A percentile compares a stretch with the other conserved stretches of the same genome.
These are phyloP conservation scores for Steinernema carpocapsae DNA, from an alignment of 2,888 invertebrate genomes.

Conservation along the genomic window DNA sequence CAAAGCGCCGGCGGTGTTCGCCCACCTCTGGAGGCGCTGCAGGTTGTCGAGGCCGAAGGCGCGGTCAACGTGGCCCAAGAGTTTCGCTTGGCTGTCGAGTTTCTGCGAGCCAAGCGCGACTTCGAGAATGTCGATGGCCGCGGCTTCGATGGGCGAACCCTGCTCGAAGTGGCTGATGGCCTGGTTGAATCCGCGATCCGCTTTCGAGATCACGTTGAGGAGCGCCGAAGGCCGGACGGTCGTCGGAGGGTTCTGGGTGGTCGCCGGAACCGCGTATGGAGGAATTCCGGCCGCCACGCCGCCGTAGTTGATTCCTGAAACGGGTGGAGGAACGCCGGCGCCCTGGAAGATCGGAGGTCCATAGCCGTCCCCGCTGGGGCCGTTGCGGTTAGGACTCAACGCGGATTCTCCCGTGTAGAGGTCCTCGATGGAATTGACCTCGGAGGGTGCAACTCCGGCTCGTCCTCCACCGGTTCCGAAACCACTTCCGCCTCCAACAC, in stretches of 20 bases:
- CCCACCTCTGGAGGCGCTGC: constrained; percentile 67
- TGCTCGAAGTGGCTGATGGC: constrained; percentile 66
- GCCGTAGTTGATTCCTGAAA: constrained; percentile 49
- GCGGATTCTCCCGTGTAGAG: constrained; percentile 60
- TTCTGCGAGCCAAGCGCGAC: constrained; percentile 66
- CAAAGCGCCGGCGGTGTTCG: constrained; percentile 68
- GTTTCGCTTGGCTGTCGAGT: constrained; percentile 66
- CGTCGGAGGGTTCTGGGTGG: constrained; percentile 10
- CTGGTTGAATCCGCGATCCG: constrained; percentile 67
- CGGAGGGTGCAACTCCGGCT: constrained; percentile 32
- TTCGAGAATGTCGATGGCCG: constrained; percentile 66
- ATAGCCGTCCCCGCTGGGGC: constrained; percentile 67
- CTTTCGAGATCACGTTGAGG: constrained; percentile 62
- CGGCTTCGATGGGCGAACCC: constrained; percentile 66
- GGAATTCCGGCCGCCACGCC: constrained; percentile 65
- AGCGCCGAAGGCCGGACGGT: constrained; percentile 63
- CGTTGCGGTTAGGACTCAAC: constrained; percentile 57
- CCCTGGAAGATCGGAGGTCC: constrained; percentile 64
- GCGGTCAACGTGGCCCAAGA: constrained; percentile 66
- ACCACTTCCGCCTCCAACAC: constrained; percentile 27
- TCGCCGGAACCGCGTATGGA: constrained; percentile 42
- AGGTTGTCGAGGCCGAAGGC: constrained; percentile 67
- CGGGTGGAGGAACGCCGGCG: constrained; percentile 61
- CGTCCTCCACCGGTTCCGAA: constrained; percentile 44
- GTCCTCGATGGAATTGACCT: constrained; percentile 24